These are phyloP conservation scores for Erithacus rubecula DNA, from an alignment of 2,797 vertebrate genomes.

Conservation along the genomic window DNA sequence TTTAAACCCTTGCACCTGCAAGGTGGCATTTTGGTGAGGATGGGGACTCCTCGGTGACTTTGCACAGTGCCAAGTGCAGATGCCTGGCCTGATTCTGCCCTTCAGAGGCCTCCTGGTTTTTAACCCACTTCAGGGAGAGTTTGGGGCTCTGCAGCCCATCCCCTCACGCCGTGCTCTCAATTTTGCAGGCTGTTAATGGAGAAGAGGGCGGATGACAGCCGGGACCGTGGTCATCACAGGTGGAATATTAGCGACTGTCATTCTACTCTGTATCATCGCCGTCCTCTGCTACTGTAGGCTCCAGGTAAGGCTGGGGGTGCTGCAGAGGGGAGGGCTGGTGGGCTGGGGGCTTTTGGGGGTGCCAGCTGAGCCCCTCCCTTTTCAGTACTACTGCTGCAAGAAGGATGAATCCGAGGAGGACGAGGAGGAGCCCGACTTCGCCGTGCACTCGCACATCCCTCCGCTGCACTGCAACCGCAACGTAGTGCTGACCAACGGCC, in stretches of 20 bases:
- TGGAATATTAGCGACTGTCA: constrained; percentile 96
- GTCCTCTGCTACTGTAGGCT: constrained; percentile 97
- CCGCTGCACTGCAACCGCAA: constrained; percentile 91
- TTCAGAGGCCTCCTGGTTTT: background rate
- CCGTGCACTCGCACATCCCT: constrained; percentile 87
- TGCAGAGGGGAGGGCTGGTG: background rate
- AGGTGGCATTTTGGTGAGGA: background rate
- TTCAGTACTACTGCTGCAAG: constrained; percentile 98
- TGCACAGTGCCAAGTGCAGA: background rate
- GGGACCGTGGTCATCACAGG: constrained; percentile 99
- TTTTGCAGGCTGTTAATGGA: constrained; percentile 92
- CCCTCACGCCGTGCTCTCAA: rapidly evolving
- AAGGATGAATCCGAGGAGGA: constrained; percentile 95
- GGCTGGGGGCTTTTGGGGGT: background rate
- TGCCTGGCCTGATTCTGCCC: background rate
- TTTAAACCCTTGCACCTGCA: background rate
- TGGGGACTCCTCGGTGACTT: background rate
- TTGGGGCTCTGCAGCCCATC: background rate
- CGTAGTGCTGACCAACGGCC: constrained; percentile 91
- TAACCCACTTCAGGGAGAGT: background rate
- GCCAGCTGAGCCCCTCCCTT: background rate
- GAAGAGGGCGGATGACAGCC: constrained; percentile 98
- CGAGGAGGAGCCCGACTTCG: constrained; percentile 98
- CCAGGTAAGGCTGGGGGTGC: constrained; percentile 79
- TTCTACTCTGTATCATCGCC: constrained; percentile 93